phyloP scores from a whole-genome alignment of 2,888 invertebrate genomes.

The Chaetogeoica ovagalla region DNA sequence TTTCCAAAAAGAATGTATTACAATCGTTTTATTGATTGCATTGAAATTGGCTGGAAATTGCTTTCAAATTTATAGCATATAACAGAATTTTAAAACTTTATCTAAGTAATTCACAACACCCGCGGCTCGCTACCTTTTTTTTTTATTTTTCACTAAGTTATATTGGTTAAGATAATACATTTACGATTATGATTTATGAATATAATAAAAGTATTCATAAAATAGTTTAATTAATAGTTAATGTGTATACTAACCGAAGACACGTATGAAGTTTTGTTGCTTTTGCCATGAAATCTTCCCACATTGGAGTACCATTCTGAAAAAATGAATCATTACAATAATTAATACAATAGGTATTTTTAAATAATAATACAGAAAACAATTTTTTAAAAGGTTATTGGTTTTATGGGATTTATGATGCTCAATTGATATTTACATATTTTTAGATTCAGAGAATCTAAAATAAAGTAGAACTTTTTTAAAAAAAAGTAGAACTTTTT shows the following conservation, averaged over 20 bases:
- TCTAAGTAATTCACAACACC: no score
- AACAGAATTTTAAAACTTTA: not conserved
- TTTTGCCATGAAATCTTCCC: constrained; percentile 93
- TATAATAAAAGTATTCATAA: constrained; percentile 27
- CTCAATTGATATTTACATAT: no score
- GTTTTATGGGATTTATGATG: no score
- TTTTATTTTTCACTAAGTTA: not conserved
- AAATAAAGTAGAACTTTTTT: no score
- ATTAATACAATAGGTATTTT: not conserved
- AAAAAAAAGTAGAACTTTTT: no score
- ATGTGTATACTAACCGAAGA: constrained; percentile 74
- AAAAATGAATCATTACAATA: constrained; percentile 61
- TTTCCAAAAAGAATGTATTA: no score
- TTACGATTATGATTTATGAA: not conserved
- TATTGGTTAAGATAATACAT: not conserved
- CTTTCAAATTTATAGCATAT: not conserved
- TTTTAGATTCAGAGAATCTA: no score
- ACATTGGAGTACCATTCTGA: constrained; percentile 89
- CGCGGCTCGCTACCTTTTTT: not conserved
- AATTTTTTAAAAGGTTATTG: not conserved
- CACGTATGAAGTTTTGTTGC: constrained; percentile 93
- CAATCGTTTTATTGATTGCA: no score
- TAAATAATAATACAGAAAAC: not conserved
- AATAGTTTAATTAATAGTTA: not conserved
- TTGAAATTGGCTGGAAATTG: no score